These are phyloP conservation scores for Sphenodon punctatus DNA, from an alignment of 2,797 vertebrate species.

Conservation along the genomic window DNA sequence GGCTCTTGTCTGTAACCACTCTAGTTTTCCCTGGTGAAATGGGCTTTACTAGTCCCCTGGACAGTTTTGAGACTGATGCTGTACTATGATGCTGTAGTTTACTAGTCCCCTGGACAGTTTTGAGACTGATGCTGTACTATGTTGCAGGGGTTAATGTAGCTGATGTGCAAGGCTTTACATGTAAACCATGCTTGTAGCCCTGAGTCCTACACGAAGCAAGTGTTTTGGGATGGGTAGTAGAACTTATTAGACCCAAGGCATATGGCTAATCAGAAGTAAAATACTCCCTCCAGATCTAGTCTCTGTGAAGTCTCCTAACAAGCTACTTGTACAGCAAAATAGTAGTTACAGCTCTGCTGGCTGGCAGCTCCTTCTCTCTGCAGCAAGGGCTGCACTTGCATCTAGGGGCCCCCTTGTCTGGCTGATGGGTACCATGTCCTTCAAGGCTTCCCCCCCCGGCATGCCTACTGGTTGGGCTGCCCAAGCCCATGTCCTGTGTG, in stretches of 20 bases:
- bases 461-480: background rate
- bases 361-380: background rate
- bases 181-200: too few species aligned
- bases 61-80: constrained; percentile 55
- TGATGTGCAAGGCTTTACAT: background rate
- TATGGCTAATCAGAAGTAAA: too few species aligned
- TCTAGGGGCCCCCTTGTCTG: accelerated
- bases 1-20: constrained; percentile 38
- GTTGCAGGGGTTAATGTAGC: background rate
- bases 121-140: constrained; percentile 43
- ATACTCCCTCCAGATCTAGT: too few species aligned
- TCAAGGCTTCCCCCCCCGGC: too few species aligned
- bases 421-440: too few species aligned
- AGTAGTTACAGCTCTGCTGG: background rate
- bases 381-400: accelerated
- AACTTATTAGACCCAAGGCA: too few species aligned
- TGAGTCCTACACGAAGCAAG: too few species aligned
- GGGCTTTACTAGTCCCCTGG: constrained; percentile 24
- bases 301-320: background rate
- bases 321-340: background rate
- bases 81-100: constrained; percentile 17
- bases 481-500: background rate
- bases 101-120: constrained; percentile 45
- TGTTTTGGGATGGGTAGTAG: too few species aligned
- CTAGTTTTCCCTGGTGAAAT: constrained; percentile 8